These are phyloP conservation scores for Salvator merianae DNA, from an alignment of 2,113 vertebrate genomes.

Conservation along the genomic window DNA sequence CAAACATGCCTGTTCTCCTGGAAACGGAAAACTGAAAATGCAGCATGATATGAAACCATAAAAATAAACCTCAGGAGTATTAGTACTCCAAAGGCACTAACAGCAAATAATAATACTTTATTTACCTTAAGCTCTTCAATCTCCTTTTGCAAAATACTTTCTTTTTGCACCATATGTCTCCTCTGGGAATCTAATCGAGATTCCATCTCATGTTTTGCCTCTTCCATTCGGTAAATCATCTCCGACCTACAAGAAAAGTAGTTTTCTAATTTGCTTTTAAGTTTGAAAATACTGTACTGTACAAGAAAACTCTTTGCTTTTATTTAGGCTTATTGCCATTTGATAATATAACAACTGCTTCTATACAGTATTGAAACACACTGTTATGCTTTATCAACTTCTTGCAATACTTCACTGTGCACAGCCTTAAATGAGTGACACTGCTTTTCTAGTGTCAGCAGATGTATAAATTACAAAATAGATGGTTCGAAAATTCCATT, in stretches of 20 bases:
- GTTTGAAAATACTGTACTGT: neutral
- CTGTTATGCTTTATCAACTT: neutral
- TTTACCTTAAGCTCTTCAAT: constrained; percentile 89
- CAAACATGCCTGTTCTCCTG: neutral
- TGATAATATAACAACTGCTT: neutral
- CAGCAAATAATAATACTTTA: neutral
- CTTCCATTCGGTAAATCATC: constrained; percentile 87
- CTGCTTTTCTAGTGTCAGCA: neutral
- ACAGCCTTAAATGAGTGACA: neutral
- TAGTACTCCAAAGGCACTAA: neutral
- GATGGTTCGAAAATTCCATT: neutral
- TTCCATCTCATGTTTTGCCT: constrained; percentile 89
- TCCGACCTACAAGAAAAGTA: constrained; percentile 76
- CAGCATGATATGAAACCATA: neutral
- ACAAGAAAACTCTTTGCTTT: neutral
- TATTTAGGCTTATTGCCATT: neutral
- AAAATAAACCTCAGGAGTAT: too few species aligned
- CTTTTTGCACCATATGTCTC: constrained; percentile 91
- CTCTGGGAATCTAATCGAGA: constrained; percentile 89
- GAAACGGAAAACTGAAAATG: neutral
- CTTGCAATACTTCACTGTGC: neutral
- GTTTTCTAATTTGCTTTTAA: constrained; percentile 20
- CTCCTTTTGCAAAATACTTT: constrained; percentile 84
- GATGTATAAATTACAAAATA: neutral
- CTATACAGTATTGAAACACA: neutral